Conservation (phyloP, 2,888 invertebrate genomes). For the Prosapia bicincta region DNA sequence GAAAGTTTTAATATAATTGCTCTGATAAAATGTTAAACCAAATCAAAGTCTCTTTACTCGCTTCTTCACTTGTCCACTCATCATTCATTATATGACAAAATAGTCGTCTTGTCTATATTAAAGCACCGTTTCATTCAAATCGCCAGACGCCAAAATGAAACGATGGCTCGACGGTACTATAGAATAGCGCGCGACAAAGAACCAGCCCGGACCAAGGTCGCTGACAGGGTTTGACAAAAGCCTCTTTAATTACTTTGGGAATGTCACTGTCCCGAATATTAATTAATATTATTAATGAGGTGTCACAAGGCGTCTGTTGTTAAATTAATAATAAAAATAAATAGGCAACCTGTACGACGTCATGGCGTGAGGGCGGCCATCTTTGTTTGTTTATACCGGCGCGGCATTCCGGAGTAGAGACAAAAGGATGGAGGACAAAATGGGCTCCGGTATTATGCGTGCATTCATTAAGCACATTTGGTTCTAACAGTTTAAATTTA, state of each 20-base stretch:
- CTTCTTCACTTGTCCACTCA: too few relatives aligned
- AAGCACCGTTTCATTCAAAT: too few relatives aligned
- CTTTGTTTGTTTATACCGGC: neutral
- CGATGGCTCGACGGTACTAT: too few relatives aligned
- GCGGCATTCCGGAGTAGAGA: neutral
- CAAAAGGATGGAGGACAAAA: neutral
- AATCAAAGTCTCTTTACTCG: too few relatives aligned
- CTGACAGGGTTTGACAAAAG: neutral
- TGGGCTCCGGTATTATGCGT: too few relatives aligned
- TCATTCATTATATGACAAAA: too few relatives aligned
- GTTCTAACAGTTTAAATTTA: too few relatives aligned
- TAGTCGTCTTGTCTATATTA: too few relatives aligned
- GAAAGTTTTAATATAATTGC: too few relatives aligned
- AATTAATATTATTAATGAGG: neutral
- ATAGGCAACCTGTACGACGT: neutral
- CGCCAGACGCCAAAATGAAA: too few relatives aligned
- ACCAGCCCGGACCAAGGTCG: neutral
- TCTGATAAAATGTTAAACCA: too few relatives aligned
- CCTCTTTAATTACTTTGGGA: neutral
- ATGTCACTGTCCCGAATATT: neutral
- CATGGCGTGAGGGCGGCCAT: neutral
- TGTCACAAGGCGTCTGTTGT: neutral
- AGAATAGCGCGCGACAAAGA: neutral
- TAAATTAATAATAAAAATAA: slow-evolving; percentile 2
- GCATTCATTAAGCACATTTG: too few relatives aligned